Evolutionary conservation across 2,113 vertebrate species (phyloP).

Genomic region (Pygathrix nemaeus): DNA sequence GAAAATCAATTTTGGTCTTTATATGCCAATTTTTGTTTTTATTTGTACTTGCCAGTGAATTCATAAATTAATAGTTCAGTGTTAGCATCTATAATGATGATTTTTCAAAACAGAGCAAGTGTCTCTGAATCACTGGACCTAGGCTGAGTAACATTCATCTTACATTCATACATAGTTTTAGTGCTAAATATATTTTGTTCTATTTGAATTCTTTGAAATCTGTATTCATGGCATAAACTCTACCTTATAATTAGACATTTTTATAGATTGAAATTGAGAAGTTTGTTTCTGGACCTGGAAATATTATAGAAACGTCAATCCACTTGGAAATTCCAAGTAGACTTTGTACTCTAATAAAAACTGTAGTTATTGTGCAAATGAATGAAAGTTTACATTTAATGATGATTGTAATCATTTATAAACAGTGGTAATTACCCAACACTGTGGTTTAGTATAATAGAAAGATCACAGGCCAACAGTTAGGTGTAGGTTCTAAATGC

Average conservation of each 20-base stretch:
- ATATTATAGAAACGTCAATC: not conserved
- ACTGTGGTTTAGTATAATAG: not conserved
- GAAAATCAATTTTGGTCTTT: not conserved
- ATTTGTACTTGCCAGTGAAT: not conserved
- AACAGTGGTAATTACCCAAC: not conserved
- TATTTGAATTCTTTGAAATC: constrained; percentile 33
- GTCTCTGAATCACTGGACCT: not conserved
- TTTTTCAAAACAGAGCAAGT: not conserved
- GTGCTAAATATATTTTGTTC: not conserved
- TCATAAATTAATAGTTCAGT: not conserved
- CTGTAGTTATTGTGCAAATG: not conserved
- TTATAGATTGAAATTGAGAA: constrained; percentile 37
- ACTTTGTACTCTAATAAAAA: not conserved
- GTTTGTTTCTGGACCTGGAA: not conserved
- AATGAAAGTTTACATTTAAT: constrained; percentile 18
- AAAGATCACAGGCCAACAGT: not conserved
- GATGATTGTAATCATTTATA: not conserved
- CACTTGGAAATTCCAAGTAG: not conserved
- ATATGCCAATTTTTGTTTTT: not conserved
- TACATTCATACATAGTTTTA: not conserved
- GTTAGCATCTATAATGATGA: not conserved
- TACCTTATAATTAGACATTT: not conserved
- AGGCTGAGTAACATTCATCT: not conserved
- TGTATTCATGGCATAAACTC: not conserved
- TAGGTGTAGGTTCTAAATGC: not conserved